These are phyloP conservation scores for Malaclemys terrapin DNA, from an alignment of 2,113 vertebrate species.

Conservation along the genomic window DNA sequence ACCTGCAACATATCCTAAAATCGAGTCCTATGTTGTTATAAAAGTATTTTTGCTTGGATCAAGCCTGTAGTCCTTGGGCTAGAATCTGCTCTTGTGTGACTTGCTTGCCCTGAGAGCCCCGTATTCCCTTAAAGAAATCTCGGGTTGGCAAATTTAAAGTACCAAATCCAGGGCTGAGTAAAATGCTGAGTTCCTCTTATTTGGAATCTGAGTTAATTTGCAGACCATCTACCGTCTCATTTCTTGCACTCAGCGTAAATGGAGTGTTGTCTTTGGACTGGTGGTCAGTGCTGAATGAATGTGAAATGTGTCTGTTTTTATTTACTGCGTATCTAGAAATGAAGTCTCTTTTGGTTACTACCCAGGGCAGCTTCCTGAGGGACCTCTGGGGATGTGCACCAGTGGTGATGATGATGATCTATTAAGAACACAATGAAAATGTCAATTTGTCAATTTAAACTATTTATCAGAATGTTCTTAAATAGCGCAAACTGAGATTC, in stretches of 20 bases:
- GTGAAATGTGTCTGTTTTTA: not conserved
- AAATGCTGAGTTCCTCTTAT: fast-evolving
- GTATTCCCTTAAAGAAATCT: not conserved
- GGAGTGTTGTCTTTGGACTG: not conserved
- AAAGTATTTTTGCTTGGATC: not conserved
- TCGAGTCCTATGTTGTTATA: not conserved
- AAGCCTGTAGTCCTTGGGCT: not conserved
- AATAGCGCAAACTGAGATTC: slow-evolving; percentile 4
- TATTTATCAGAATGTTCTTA: slow-evolving; percentile 15
- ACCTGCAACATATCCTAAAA: too few species aligned
- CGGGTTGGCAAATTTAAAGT: not conserved
- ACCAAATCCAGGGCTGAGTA: not conserved
- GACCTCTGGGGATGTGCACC: not conserved
- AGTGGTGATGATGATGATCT: not conserved
- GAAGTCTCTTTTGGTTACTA: not conserved
- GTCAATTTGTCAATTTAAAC: slow-evolving; percentile 35
- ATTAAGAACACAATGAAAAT: slow-evolving; percentile 12
- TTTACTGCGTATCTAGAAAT: not conserved
- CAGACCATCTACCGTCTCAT: not conserved
- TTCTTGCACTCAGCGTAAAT: fast-evolving
- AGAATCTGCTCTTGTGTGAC: too few species aligned
- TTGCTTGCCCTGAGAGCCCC: not conserved
- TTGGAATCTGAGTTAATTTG: not conserved
- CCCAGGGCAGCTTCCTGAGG: fast-evolving
- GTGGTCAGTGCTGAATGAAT: not conserved